Percentiles rank a stretch among this genome's conserved stretches.
Conservation (phyloP, 2,797 vertebrate genomes). For the Eospalax fontanierii region DNA sequence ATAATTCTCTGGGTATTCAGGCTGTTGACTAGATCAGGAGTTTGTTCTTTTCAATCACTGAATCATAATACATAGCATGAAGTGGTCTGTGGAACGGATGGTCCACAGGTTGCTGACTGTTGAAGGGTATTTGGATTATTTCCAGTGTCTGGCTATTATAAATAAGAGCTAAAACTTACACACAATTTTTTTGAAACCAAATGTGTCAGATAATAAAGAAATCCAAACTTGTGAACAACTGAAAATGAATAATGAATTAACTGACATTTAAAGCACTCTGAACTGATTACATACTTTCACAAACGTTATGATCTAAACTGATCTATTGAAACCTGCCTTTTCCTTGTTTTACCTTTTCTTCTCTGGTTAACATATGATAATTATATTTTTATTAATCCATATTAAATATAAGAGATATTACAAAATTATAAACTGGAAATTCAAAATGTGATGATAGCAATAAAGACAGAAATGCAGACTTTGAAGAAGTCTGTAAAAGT, state of each 20-base stretch:
- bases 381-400: slow-evolving; percentile 59
- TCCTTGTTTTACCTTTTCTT: slow-evolving; percentile 48
- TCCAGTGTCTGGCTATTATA: neutral
- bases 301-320: slow-evolving; percentile 9
- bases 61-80: neutral
- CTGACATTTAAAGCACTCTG: neutral
- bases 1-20: neutral
- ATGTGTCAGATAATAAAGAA: slow-evolving; percentile 26
- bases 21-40: neutral
- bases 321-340: neutral
- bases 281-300: neutral
- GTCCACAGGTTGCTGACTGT: neutral
- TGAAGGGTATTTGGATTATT: neutral
- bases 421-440: neutral
- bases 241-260: slow-evolving; percentile 42
- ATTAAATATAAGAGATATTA: slow-evolving; percentile 50
- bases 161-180: neutral
- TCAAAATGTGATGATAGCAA: slow-evolving; percentile 52
- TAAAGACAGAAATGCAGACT: slow-evolving; percentile 37
- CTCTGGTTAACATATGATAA: slow-evolving; percentile 46
- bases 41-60: neutral
- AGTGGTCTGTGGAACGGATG: too few relatives aligned
- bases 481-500: neutral
- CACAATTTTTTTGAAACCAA: neutral
- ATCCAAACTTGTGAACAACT: neutral